A percentile compares a stretch with the other conserved stretches of the same genome.
Evolutionary conservation across 2,888 invertebrate genomes (phyloP).

Genomic region (Dusona sp.): DNA sequence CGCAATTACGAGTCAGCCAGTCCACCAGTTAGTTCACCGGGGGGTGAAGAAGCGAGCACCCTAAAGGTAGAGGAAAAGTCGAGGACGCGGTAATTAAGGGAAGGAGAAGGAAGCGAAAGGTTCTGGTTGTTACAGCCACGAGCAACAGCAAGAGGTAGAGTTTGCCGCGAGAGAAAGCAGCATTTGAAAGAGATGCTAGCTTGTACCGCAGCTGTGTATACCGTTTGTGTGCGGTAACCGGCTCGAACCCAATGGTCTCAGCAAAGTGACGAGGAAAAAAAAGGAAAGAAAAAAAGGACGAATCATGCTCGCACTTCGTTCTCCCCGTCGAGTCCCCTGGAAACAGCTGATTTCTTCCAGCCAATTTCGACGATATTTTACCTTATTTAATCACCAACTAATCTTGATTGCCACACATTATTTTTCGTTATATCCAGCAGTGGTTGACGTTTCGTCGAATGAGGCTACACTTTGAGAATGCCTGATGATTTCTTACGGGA

Average conservation of each 20-base stretch:
- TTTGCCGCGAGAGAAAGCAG: slow-evolving; percentile 26
- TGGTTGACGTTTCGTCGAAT: not conserved
- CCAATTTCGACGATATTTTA: slow-evolving; percentile 17
- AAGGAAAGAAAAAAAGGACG: not conserved
- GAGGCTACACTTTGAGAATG: not conserved
- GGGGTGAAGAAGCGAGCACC: slow-evolving; percentile 14
- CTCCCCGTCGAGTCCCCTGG: not conserved
- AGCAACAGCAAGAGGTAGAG: slow-evolving; percentile 17
- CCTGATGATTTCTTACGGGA: not conserved
- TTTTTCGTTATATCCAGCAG: slow-evolving; percentile 23
- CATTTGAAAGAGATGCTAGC: slow-evolving; percentile 34
- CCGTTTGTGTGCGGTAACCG: slow-evolving; percentile 17
- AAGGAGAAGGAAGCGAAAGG: slow-evolving; percentile 17
- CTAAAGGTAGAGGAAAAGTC: slow-evolving; percentile 50
- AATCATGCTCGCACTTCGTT: not conserved
- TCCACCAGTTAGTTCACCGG: slow-evolving; percentile 51
- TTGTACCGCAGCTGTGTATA: slow-evolving; percentile 1
- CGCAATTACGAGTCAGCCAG: slow-evolving; percentile 63
- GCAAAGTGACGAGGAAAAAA: slow-evolving; percentile 27
- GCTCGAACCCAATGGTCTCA: not conserved
- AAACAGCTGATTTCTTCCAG: slow-evolving; percentile 12
- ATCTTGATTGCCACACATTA: slow-evolving; percentile 37
- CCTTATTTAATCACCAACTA: slow-evolving; percentile 31
- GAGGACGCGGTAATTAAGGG: slow-evolving; percentile 61
- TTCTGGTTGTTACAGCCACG: slow-evolving; percentile 44